A percentile compares a stretch with the other conserved stretches of the same genome.
Conservation (phyloP, 1,140 invertebrate species). For the Macrobrachium nipponense region DNA sequence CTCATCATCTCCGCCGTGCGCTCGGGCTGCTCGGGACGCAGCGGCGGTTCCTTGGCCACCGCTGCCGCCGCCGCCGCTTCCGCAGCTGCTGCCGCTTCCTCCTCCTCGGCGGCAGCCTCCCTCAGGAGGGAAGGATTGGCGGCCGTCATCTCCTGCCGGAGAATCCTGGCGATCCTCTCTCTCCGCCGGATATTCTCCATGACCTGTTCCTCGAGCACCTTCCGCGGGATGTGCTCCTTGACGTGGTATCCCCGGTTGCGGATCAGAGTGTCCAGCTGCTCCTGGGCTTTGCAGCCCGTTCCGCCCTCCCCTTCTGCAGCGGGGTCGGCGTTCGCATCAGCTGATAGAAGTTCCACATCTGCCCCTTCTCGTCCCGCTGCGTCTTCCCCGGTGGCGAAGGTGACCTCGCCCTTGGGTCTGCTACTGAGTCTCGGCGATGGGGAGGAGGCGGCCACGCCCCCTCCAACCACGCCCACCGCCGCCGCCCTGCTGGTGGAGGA, state of each 20-base stretch:
- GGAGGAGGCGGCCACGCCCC: too few species aligned
- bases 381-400: not conserved
- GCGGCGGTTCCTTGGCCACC: not conserved
- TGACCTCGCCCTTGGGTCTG: not conserved
- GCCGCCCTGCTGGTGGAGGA: not conserved
- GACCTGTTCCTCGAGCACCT: conserved; percentile 58
- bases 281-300: conserved; percentile 41
- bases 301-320: not conserved
- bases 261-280: conserved; percentile 55
- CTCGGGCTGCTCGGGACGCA: not conserved
- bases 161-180: conserved; percentile 58
- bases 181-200: conserved; percentile 60
- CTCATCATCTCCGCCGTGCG: conserved; percentile 34
- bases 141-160: conserved; percentile 43
- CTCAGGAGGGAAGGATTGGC: not conserved
- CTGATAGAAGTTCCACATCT: not conserved
- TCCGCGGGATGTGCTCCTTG: conserved; percentile 55
- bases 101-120: not conserved
- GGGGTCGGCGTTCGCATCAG: not conserved
- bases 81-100: too few species aligned
- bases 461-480: too few species aligned
- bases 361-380: not conserved
- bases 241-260: conserved; percentile 58
- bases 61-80: too few species aligned
- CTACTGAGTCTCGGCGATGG: not conserved